Evolutionary conservation across 1,140 invertebrate species (phyloP).

Genomic region (Bombus difficillimus): DNA sequence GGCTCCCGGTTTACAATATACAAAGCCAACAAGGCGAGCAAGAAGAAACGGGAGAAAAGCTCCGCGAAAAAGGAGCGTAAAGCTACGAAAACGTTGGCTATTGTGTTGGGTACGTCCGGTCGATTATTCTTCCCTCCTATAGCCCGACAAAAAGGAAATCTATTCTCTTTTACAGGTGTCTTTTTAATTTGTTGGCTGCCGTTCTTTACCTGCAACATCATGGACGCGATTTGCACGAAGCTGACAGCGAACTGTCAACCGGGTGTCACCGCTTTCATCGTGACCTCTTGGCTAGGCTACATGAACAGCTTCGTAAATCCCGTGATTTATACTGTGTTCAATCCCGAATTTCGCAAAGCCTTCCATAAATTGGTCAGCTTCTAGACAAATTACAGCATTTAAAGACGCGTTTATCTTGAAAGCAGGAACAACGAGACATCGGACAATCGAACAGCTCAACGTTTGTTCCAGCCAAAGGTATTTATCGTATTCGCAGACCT

Average conservation of each 20-base stretch:
- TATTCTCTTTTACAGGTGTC: slow-evolving; percentile 86
- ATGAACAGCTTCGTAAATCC: slow-evolving; percentile 99
- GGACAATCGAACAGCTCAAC: slow-evolving; percentile 56
- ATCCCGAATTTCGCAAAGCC: slow-evolving; percentile 99
- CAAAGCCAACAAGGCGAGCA: slow-evolving; percentile 96
- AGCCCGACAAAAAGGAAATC: background rate
- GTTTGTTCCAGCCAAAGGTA: slow-evolving; percentile 36
- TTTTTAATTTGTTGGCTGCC: slow-evolving; percentile 99
- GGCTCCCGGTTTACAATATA: slow-evolving; percentile 94
- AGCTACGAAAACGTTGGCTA: slow-evolving; percentile 99
- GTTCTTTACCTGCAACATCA: slow-evolving; percentile 94
- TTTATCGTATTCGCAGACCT: background rate
- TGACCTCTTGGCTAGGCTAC: slow-evolving; percentile 99
- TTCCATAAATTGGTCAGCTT: slow-evolving; percentile 95
- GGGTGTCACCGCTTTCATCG: slow-evolving; percentile 94
- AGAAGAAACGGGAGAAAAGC: slow-evolving; percentile 96
- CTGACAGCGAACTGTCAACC: slow-evolving; percentile 91
- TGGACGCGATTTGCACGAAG: slow-evolving; percentile 97
- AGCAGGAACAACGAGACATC: slow-evolving; percentile 33
- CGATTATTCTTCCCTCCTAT: background rate
- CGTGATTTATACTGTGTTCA: slow-evolving; percentile 99
- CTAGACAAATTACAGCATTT: slow-evolving; percentile 46
- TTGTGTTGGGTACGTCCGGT: slow-evolving; percentile 93
- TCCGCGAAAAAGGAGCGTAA: slow-evolving; percentile 98
- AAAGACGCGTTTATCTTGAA: background rate